Conservation (phyloP, 2,797 vertebrate species). For the Amblyraja radiata region DNA sequence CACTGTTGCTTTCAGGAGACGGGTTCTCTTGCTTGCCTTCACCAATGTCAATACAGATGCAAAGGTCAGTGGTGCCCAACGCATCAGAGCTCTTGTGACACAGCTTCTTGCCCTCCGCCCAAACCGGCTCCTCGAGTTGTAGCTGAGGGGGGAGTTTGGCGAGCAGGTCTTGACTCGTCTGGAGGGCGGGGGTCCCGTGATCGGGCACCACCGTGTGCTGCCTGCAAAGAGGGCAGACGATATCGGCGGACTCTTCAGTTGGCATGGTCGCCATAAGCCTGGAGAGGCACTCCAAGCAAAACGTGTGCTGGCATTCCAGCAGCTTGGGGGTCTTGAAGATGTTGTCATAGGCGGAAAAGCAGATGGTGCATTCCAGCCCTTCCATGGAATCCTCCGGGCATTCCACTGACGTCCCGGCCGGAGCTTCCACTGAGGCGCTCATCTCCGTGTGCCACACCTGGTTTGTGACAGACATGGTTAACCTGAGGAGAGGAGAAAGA, state of each 20-base stretch:
- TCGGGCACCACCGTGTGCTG: constrained; percentile 68
- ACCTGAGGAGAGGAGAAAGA: constrained; percentile 39
- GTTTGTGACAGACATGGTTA: constrained; percentile 57
- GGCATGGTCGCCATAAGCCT: constrained; percentile 70
- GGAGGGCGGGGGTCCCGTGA: constrained; percentile 70
- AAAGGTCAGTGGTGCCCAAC: constrained; percentile 47
- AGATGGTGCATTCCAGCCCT: constrained; percentile 86
- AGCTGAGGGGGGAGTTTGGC: constrained; percentile 71
- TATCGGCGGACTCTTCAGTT: constrained; percentile 48
- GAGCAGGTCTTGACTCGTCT: constrained; percentile 75
- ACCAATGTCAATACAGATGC: constrained; percentile 78
- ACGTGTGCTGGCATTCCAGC: constrained; percentile 82
- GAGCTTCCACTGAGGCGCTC: neutral
- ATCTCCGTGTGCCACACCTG: constrained; percentile 63
- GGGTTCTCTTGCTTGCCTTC: constrained; percentile 56
- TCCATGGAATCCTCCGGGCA: constrained; percentile 54
- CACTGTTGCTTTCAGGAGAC: rapidly evolving
- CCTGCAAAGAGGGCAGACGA: constrained; percentile 86
- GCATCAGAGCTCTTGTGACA: constrained; percentile 62
- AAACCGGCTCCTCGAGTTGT: constrained; percentile 70
- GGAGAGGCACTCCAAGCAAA: constrained; percentile 92
- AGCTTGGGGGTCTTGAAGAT: constrained; percentile 88
- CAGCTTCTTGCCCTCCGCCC: constrained; percentile 83
- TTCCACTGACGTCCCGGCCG: constrained; percentile 40
- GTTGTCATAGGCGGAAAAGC: constrained; percentile 88